These are phyloP conservation scores for Macheiramphus alcinus DNA, from an alignment of 2,113 vertebrate genomes.

Conservation along the genomic window DNA sequence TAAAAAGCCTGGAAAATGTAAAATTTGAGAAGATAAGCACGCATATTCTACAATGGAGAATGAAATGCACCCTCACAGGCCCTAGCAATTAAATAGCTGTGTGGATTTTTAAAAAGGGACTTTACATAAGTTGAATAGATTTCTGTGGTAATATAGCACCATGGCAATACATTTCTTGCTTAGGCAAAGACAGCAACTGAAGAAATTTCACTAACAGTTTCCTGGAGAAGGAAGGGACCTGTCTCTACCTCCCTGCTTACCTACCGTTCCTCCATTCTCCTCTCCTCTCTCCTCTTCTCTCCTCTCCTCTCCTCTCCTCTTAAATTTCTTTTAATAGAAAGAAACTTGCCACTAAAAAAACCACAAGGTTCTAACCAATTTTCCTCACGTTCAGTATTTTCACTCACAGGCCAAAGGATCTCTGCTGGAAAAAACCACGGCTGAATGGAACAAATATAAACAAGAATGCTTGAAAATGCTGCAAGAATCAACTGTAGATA, in stretches of 20 bases:
- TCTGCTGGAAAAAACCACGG: conserved; percentile 79
- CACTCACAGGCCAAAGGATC: conserved; percentile 78
- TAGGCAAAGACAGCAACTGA: background rate
- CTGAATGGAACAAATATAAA: conserved; percentile 82
- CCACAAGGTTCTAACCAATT: background rate
- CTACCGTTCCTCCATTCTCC: background rate
- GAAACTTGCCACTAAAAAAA: background rate
- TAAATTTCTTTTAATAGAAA: background rate
- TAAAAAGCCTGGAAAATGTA: background rate
- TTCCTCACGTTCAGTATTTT: background rate
- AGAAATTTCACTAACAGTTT: background rate
- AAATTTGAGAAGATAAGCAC: background rate
- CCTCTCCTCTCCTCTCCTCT: background rate
- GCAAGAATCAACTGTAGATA: conserved; percentile 15
- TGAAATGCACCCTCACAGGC: background rate
- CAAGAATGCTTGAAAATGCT: conserved; percentile 82
- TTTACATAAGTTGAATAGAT: background rate
- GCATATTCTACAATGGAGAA: background rate
- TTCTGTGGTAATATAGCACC: background rate
- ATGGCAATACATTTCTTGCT: background rate
- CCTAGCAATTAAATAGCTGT: background rate
- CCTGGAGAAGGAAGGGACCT: background rate
- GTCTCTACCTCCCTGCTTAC: background rate
- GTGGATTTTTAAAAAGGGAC: background rate
- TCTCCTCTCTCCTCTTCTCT: background rate